Percentiles rank a stretch among this genome's conserved stretches.
These are phyloP conservation scores for Anas platyrhynchos DNA, from an alignment of 2,113 vertebrate species.

Conservation along the genomic window DNA sequence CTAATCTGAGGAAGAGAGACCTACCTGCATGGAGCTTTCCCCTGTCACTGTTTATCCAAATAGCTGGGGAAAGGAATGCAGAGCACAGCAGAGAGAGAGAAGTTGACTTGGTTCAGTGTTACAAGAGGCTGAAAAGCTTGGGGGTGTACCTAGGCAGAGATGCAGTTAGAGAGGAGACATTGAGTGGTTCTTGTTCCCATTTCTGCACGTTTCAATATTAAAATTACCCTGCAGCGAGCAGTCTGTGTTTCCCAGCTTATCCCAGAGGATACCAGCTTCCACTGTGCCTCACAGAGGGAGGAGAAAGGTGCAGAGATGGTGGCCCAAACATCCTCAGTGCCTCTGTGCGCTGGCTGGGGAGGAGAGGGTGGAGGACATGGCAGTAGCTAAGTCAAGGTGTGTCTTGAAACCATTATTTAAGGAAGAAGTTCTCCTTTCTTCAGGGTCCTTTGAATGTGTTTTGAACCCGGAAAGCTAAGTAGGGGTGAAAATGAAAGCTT, in stretches of 20 bases:
- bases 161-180: not conserved
- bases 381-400: not conserved
- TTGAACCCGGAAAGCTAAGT: not conserved
- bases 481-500: not conserved
- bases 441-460: not conserved
- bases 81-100: not conserved
- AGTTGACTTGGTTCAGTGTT: not conserved
- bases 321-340: not conserved
- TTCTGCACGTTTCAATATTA: conserved; percentile 1
- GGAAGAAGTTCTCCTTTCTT: not conserved
- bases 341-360: not conserved
- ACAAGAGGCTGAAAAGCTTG: not conserved
- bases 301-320: not conserved
- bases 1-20: not conserved
- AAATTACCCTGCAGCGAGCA: not conserved
- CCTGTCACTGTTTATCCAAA: not conserved
- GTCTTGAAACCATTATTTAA: not conserved
- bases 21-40: not conserved
- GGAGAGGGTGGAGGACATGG: not conserved
- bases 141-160: not conserved
- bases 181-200: not conserved
- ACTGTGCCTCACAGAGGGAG: not conserved
- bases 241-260: not conserved
- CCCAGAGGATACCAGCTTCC: not conserved
- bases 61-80: not conserved